Base-by-base conservation (phyloP, 2,113 vertebrate genomes). In the Ictalurus furcatus region DNA sequence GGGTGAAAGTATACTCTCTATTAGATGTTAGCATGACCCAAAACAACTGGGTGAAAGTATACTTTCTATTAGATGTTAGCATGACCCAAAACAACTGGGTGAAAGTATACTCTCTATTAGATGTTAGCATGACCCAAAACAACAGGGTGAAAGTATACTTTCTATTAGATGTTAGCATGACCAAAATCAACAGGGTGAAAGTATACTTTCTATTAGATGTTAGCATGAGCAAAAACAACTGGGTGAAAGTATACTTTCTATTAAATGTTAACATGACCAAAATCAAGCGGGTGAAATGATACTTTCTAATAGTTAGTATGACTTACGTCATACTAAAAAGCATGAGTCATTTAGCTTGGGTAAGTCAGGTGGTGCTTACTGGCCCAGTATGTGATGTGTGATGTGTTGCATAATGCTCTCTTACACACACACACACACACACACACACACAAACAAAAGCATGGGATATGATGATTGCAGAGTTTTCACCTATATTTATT, bases 381-480 rank as follows among this genome's bases (percentile, higher is more conserved):
- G 44, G 25, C 61, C 13, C 88, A n/a, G 30, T 73, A 30, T 86
- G 30, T 83, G 58, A 30, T 48, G 34, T 84, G 88, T 78, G 59
- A 44, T 59, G 17, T 59, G 56, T 84, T 84, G 30, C 81, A 61
- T 67, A 88, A 76, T 76, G 25, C 69, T 81, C 11, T 69, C 19
- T n/a, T 25, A 21, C 54, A 12, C 6, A 23, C 14, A 19, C 34
- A 17, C 25, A 56, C 79, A 52, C 67, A 34, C 78, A 65, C 67
- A 37, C 25, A 48, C 21, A 37, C 11, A 25, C 23, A 52, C n/a
- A 25, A 6, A 48, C n/a, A 34, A 58, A 59, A 61, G 19, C 56
- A 83, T 23, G 59, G 23, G 81, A 48, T 81, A 37, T 91, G 88
- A 85, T 89, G 58, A 88, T 76, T 86, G 21, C 56, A 84, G 23